Conservation (phyloP, 2,888 invertebrate species). For the Chrysolina oricalcia region DNA sequence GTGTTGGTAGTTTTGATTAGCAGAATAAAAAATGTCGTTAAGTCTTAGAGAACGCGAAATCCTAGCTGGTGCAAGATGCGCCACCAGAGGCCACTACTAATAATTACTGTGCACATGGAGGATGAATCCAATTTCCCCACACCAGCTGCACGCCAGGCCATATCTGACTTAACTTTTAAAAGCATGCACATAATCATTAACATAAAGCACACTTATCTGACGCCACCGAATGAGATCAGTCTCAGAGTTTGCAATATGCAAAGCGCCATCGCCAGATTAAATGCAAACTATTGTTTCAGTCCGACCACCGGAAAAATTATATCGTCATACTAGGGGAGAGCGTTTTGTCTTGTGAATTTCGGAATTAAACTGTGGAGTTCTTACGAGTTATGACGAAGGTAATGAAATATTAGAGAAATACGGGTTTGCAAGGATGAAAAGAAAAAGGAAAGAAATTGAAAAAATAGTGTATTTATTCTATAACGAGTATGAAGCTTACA, state of each 20-base stretch:
- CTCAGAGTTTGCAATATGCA: slow-evolving; percentile 56
- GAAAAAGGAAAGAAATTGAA: too few species aligned
- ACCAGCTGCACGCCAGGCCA: slow-evolving; percentile 46
- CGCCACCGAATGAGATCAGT: slow-evolving; percentile 64
- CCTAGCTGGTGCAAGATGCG: slow-evolving; percentile 63
- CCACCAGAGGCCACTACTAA: slow-evolving; percentile 68
- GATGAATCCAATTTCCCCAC: slow-evolving; percentile 60
- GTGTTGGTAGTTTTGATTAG: slow-evolving; percentile 59
- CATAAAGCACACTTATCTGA: slow-evolving; percentile 68
- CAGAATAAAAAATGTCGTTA: slow-evolving; percentile 57
- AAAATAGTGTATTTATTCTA: too few species aligned
- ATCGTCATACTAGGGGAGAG: neutral
- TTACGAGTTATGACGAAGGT: too few species aligned
- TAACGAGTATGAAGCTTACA: too few species aligned
- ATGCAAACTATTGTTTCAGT: slow-evolving; percentile 14
- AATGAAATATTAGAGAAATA: too few species aligned
- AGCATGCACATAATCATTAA: slow-evolving; percentile 69
- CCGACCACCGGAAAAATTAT: slow-evolving; percentile 8
- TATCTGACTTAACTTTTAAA: slow-evolving; percentile 65
- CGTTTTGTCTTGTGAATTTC: too few species aligned
- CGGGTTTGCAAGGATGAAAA: too few species aligned
- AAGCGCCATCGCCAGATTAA: slow-evolving; percentile 18
- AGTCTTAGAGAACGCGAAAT: slow-evolving; percentile 55
- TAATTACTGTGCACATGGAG: slow-evolving; percentile 63
- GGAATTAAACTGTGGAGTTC: too few species aligned